A percentile compares a stretch with the other conserved stretches of the same genome.
Conservation (phyloP, 2,113 vertebrate genomes). For the Phoenicopterus ruber region DNA sequence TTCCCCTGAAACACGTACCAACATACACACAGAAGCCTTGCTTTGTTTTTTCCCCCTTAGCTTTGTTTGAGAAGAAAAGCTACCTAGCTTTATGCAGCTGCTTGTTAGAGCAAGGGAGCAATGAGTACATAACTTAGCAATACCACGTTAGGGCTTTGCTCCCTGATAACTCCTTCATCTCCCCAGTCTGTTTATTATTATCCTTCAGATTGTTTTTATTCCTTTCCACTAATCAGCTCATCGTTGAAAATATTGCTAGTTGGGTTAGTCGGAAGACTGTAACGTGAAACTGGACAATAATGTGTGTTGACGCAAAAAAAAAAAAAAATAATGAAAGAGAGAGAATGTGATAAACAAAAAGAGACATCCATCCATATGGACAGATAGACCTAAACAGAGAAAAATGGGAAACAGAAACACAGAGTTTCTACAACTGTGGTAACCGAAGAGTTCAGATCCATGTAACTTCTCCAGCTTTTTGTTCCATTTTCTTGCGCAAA, state of each 20-base stretch:
- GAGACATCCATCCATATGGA: not conserved
- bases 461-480: not conserved
- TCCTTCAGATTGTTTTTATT: not conserved
- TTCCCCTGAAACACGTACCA: constrained; percentile 34
- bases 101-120: constrained; percentile 11
- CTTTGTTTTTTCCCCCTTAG: not conserved
- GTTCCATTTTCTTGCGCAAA: not conserved
- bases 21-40: constrained; percentile 30
- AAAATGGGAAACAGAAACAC: not conserved
- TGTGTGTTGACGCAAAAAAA: not conserved
- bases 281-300: not conserved
- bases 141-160: not conserved
- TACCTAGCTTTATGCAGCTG: constrained; percentile 41
- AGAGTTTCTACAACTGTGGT: not conserved
- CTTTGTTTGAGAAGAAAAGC: constrained; percentile 35
- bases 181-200: constrained; percentile 22
- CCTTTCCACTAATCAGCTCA: constrained; percentile 25
- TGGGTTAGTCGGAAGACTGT: not conserved
- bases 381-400: not conserved
- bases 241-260: constrained; percentile 43
- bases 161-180: not conserved
- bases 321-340: not conserved
- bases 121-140: not conserved
- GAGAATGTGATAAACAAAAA: not conserved
- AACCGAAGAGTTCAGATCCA: not conserved